Conservation (phyloP, 1,140 invertebrate species). For the Drepana arcuata region DNA sequence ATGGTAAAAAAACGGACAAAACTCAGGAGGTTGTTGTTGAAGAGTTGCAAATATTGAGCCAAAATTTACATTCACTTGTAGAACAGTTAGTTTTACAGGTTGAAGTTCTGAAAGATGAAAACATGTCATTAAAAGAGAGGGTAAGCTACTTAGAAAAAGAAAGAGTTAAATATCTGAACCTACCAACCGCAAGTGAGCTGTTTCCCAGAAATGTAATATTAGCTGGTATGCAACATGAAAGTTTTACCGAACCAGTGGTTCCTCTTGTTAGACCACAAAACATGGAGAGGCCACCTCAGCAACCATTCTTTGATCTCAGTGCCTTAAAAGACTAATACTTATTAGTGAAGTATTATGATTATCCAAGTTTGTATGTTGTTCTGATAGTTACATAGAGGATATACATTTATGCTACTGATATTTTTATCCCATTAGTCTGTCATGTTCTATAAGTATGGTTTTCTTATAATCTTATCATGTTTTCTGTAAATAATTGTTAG, state of each 20-base stretch:
- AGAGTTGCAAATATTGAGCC: slow-evolving; percentile 74
- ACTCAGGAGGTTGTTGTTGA: slow-evolving; percentile 74
- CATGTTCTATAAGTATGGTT: too few relatives aligned
- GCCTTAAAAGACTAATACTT: slow-evolving; percentile 27
- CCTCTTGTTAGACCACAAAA: slow-evolving; percentile 11
- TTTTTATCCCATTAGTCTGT: too few relatives aligned
- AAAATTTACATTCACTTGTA: slow-evolving; percentile 72
- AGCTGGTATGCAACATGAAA: slow-evolving; percentile 3
- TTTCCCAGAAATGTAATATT: slow-evolving; percentile 22
- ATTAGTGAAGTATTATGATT: too few relatives aligned
- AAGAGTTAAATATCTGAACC: slow-evolving; percentile 49
- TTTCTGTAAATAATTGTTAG: too few relatives aligned
- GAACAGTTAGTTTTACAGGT: slow-evolving; percentile 74
- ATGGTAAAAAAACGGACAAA: slow-evolving; percentile 72
- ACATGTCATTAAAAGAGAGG: slow-evolving; percentile 66
- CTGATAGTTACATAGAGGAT: too few relatives aligned
- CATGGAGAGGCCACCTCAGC: slow-evolving; percentile 13
- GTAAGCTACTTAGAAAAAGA: slow-evolving; percentile 68
- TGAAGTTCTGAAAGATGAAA: slow-evolving; percentile 74
- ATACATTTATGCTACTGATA: too few relatives aligned
- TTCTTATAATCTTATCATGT: too few relatives aligned
- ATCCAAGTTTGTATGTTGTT: too few relatives aligned
- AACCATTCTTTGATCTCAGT: slow-evolving; percentile 37
- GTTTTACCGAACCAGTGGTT: slow-evolving; percentile 2
- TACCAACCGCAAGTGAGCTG: slow-evolving; percentile 29